These are phyloP conservation scores for Onychostruthus taczanowskii DNA, from an alignment of 2,113 vertebrate species.

Conservation along the genomic window DNA sequence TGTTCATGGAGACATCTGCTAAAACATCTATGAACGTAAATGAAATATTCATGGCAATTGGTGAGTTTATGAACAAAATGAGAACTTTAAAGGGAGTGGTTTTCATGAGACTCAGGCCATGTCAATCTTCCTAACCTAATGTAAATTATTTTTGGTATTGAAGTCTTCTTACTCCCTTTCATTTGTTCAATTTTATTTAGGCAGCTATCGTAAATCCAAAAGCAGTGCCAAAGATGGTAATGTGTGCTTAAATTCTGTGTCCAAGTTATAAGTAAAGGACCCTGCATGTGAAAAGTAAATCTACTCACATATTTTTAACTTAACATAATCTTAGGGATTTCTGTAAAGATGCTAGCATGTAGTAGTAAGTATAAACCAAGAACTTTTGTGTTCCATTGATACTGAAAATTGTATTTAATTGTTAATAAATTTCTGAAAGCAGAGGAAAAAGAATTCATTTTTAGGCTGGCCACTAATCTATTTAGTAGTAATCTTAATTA, in stretches of 20 bases:
- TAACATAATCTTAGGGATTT: not conserved
- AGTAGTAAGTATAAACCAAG: not conserved
- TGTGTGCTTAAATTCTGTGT: not conserved
- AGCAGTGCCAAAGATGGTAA: not conserved
- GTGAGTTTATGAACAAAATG: conserved; percentile 72
- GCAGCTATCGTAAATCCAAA: not conserved
- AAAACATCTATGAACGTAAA: conserved; percentile 99
- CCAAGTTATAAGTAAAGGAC: not conserved
- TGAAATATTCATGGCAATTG: conserved; percentile 99
- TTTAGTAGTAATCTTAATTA: not conserved
- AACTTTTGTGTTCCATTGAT: not conserved
- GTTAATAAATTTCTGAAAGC: not conserved
- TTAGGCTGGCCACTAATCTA: not conserved
- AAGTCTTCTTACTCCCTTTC: not conserved
- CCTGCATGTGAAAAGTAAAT: not conserved
- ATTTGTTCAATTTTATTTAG: not conserved
- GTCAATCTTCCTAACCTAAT: not conserved
- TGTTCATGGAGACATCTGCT: conserved; percentile 98
- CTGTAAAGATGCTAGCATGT: not conserved
- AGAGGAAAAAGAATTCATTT: not conserved
- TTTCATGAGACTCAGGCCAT: not conserved
- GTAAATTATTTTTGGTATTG: not conserved
- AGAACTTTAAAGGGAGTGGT: not conserved
- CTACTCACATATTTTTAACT: not conserved
- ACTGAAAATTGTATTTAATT: not conserved